These are phyloP conservation scores for Odocoileus hemionus DNA, from an alignment of 2,113 vertebrate species.

Conservation along the genomic window DNA sequence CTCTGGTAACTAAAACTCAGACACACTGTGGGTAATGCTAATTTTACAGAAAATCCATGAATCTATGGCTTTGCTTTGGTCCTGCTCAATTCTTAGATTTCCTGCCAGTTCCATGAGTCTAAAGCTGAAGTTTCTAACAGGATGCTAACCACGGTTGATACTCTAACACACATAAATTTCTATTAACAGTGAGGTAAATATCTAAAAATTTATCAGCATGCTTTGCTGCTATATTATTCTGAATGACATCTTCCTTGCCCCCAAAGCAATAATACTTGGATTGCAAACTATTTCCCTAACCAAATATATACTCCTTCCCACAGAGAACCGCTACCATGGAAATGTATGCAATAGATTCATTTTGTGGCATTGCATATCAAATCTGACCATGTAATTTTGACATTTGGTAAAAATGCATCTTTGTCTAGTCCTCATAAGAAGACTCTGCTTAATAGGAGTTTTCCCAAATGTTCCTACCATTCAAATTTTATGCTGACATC, in stretches of 20 bases:
- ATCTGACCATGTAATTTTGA: conserved; percentile 70
- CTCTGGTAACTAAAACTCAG: not conserved
- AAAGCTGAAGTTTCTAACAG: not conserved
- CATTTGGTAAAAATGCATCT: conserved; percentile 61
- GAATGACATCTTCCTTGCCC: conserved; percentile 56
- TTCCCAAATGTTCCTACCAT: not conserved
- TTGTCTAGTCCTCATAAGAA: conserved; percentile 61
- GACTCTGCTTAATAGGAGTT: not conserved
- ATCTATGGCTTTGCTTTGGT: not conserved
- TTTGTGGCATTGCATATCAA: conserved; percentile 59
- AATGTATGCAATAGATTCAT: conserved; percentile 59
- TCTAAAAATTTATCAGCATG: conserved; percentile 23
- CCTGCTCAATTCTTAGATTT: not conserved
- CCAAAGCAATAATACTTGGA: conserved; percentile 71
- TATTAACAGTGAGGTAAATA: not conserved
- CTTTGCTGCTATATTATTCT: conserved; percentile 11
- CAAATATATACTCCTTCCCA: conserved; percentile 65
- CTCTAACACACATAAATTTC: not conserved
- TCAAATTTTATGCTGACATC: conserved; percentile 32
- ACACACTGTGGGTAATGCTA: not conserved
- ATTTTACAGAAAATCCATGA: conserved; percentile 22
- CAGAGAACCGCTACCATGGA: conserved; percentile 64
- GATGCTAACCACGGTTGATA: not conserved
- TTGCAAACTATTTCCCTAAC: conserved; percentile 69
- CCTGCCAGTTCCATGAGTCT: not conserved